Evolutionary conservation across 2,113 vertebrate species (phyloP).

Genomic region (Alligator sinensis): DNA sequence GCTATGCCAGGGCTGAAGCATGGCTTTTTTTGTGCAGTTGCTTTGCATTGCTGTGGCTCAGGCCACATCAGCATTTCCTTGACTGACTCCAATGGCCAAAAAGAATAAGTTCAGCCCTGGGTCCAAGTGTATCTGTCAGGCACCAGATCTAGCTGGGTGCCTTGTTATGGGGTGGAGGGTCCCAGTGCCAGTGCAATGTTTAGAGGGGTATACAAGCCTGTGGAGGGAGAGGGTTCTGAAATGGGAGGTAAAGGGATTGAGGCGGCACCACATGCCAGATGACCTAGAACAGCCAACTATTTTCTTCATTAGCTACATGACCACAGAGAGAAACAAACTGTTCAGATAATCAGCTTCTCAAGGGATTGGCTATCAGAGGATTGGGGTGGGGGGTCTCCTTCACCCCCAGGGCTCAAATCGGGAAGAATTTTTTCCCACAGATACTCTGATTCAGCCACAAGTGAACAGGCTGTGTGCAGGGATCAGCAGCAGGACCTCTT

Average conservation of each 20-base stretch:
- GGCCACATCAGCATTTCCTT: background rate
- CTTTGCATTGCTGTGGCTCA: too few relatives aligned
- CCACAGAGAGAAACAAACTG: too few relatives aligned
- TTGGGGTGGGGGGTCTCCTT: background rate
- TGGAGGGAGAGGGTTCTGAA: too few relatives aligned
- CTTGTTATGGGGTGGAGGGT: background rate
- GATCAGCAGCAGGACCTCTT: background rate
- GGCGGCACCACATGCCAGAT: too few relatives aligned
- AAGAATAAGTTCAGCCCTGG: background rate
- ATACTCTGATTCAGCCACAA: background rate
- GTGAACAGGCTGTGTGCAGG: background rate
- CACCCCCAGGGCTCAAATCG: background rate
- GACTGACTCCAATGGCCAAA: background rate
- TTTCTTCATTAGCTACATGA: too few relatives aligned
- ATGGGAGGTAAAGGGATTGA: too few relatives aligned
- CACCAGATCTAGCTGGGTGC: background rate
- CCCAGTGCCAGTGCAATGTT: background rate
- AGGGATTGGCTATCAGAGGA: background rate
- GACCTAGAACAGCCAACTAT: too few relatives aligned
- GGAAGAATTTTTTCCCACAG: background rate
- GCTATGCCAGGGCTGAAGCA: too few relatives aligned
- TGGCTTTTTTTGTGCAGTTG: too few relatives aligned
- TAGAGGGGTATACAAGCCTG: too few relatives aligned
- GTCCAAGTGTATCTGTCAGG: background rate
- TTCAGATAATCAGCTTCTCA: too few relatives aligned